These are phyloP conservation scores for Elaphurus davidianus DNA, from an alignment of 2,113 vertebrate genomes.

Conservation along the genomic window DNA sequence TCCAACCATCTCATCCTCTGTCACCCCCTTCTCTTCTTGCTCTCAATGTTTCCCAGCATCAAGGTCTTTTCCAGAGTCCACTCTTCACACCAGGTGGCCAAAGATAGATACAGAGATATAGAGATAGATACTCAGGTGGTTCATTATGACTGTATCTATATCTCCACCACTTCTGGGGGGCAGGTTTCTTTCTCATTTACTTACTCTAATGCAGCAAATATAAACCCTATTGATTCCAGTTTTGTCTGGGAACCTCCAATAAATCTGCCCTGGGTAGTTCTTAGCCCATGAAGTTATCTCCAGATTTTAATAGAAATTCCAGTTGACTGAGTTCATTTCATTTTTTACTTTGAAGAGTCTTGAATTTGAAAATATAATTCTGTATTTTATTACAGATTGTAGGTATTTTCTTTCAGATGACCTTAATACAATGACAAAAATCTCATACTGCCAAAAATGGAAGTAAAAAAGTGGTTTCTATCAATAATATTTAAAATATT, in stretches of 20 bases:
- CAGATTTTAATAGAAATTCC: neutral
- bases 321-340: neutral
- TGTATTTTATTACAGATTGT: neutral
- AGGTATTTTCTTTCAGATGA: neutral
- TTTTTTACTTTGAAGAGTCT: neutral
- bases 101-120: neutral
- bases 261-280: too few species aligned
- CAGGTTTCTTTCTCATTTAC: neutral
- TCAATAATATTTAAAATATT: neutral
- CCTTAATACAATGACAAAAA: neutral
- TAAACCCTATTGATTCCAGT: neutral
- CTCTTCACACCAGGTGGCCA: neutral
- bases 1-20: neutral
- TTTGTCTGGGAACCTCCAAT: neutral
- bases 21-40: neutral
- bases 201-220: neutral
- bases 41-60: neutral
- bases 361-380: neutral
- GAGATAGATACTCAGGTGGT: neutral
- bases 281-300: neutral
- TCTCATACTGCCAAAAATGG: neutral
- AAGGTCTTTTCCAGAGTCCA: neutral
- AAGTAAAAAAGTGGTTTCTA: neutral
- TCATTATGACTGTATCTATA: neutral
- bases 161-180: neutral